These are phyloP conservation scores for Carcinoscorpius rotundicauda DNA, from an alignment of 1,140 invertebrate genomes.

Conservation along the genomic window DNA sequence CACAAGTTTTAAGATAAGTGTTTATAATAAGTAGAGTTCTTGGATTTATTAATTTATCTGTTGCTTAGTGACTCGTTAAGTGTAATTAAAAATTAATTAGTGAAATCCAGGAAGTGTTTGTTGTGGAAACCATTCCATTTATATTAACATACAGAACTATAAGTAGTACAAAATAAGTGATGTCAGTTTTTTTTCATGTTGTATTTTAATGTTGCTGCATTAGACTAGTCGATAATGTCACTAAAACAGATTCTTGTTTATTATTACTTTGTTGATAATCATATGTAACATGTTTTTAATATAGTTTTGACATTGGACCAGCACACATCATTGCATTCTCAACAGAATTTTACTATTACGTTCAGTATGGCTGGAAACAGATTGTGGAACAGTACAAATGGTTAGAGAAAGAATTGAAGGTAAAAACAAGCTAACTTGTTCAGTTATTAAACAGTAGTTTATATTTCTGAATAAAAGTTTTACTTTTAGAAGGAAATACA, in stretches of 20 bases:
- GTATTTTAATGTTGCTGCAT: conserved; percentile 2
- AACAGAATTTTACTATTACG: conserved; percentile 90
- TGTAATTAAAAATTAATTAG: no score
- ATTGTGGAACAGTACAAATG: conserved; percentile 77
- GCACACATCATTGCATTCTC: conserved; percentile 82
- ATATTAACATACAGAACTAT: no score
- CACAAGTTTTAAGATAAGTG: no score
- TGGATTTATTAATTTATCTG: no score
- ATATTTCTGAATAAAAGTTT: no score
- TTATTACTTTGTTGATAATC: conserved; percentile 2
- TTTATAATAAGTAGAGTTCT: no score
- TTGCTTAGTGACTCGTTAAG: no score
- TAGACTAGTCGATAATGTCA: conserved; percentile 30
- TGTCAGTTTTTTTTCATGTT: conserved; percentile 2
- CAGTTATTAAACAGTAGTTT: no score
- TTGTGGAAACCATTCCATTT: no score
- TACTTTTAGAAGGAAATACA: no score
- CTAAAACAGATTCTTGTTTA: conserved; percentile 37
- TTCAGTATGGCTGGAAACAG: conserved; percentile 71
- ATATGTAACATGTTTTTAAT: neutral
- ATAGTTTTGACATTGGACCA: conserved; percentile 77
- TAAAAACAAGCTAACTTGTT: conserved; percentile 26
- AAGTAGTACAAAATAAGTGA: neutral
- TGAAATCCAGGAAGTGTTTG: no score
- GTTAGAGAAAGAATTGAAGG: conserved; percentile 65